These are phyloP conservation scores for Poecilia picta DNA, from an alignment of 2,797 vertebrate species.

Conservation along the genomic window DNA sequence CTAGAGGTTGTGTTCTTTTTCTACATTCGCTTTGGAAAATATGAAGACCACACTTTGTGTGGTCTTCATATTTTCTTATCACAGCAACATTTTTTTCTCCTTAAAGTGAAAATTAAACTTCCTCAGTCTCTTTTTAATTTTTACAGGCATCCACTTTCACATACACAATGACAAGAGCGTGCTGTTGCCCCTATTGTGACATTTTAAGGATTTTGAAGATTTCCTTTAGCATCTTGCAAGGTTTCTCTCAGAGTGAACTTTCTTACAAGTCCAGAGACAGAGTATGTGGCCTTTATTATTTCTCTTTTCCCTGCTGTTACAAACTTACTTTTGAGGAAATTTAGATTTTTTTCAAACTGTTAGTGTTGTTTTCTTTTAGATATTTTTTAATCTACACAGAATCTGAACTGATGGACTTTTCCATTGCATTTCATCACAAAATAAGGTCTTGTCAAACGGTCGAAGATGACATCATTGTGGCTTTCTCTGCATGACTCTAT, in stretches of 20 bases:
- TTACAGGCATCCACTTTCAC: not conserved
- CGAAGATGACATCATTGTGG: conserved; percentile 66
- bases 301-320: not conserved
- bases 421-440: conserved; percentile 64
- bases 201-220: not conserved
- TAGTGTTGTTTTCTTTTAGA: not conserved
- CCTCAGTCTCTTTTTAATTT: not conserved
- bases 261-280: not conserved
- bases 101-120: not conserved
- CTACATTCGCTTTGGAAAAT: not conserved
- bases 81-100: not conserved
- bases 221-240: not conserved
- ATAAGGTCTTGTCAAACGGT: conserved; percentile 26
- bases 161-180: not conserved
- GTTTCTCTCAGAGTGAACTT: not conserved
- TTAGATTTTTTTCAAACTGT: not conserved
- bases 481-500: conserved; percentile 42
- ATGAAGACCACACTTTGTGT: no score
- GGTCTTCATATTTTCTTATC: not conserved
- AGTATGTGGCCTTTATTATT: not conserved
- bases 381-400: not conserved
- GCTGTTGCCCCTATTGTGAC: not conserved
- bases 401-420: conserved; percentile 24
- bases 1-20: not conserved
- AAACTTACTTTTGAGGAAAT: not conserved